Percentiles rank a stretch among this genome's conserved stretches.
Evolutionary conservation across 2,888 invertebrate genomes (phyloP).

Genomic region (Acholoe squamosa): DNA sequence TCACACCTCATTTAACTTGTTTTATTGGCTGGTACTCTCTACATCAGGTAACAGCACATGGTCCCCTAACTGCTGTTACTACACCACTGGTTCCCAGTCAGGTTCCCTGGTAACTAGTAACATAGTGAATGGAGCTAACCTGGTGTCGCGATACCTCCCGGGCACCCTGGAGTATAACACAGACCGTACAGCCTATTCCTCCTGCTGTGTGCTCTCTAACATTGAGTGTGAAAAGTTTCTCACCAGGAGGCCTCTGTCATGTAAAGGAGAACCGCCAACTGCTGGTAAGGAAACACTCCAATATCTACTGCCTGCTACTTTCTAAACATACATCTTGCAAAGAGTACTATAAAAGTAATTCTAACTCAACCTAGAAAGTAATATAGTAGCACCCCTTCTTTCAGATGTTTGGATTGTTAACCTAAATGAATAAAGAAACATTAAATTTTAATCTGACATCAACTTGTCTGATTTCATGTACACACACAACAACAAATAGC

Average conservation of each 20-base stretch:
- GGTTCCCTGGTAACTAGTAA: neutral
- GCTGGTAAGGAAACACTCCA: neutral
- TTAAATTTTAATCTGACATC: too few relatives aligned
- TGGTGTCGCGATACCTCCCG: neutral
- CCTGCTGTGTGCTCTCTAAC: neutral
- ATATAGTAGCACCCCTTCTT: too few relatives aligned
- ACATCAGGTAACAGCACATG: neutral
- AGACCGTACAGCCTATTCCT: neutral
- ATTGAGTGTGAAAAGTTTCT: neutral
- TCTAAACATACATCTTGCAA: too few relatives aligned
- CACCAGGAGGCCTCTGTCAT: neutral
- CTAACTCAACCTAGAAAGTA: too few relatives aligned
- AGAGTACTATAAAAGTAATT: too few relatives aligned
- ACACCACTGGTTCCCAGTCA: neutral
- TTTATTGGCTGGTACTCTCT: too few relatives aligned
- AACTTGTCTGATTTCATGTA: too few relatives aligned
- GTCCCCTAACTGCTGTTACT: constrained; percentile 24
- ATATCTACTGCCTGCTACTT: too few relatives aligned
- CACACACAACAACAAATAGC: too few relatives aligned
- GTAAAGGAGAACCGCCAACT: neutral
- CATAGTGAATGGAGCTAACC: neutral
- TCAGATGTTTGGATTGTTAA: too few relatives aligned
- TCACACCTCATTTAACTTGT: too few relatives aligned
- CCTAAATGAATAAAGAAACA: too few relatives aligned
- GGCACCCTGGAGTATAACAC: neutral